These are phyloP conservation scores for Myrmecobius fasciatus DNA, from an alignment of 2,113 vertebrate genomes.

Conservation along the genomic window DNA sequence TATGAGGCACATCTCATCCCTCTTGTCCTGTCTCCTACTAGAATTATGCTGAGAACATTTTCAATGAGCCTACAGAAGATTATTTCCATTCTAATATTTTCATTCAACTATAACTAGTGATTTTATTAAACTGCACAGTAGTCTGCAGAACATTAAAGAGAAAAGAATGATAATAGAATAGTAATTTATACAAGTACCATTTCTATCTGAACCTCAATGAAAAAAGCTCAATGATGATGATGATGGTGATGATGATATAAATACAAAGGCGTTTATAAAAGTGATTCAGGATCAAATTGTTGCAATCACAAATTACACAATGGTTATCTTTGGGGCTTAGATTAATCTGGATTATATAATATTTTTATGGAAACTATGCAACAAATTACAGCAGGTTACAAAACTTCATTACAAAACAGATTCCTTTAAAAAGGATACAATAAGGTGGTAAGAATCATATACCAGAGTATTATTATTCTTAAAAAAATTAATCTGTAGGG, in stretches of 20 bases:
- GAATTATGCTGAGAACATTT: not conserved
- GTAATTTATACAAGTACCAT: not conserved
- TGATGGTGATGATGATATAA: not conserved
- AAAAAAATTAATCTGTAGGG: too few relatives aligned
- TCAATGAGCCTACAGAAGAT: not conserved
- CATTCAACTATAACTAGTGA: not conserved
- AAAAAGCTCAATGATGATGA: not conserved
- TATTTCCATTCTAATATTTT: not conserved
- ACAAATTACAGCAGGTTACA: not conserved
- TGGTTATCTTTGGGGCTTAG: not conserved
- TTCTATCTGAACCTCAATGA: not conserved
- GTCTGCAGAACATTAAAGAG: not conserved
- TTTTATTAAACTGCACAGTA: not conserved
- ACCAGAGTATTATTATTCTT: not conserved
- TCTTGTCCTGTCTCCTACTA: not conserved
- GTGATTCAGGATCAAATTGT: not conserved
- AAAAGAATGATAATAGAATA: not conserved
- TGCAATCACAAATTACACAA: not conserved
- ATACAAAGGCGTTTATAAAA: not conserved
- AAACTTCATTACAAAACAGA: not conserved
- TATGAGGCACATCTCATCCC: not conserved
- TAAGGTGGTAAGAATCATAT: not conserved
- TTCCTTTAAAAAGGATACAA: not conserved
- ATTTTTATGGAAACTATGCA: not conserved
- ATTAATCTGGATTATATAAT: not conserved